phyloP scores from a whole-genome alignment of 2,888 invertebrate genomes.

The Frankliniella intonsa region DNA sequence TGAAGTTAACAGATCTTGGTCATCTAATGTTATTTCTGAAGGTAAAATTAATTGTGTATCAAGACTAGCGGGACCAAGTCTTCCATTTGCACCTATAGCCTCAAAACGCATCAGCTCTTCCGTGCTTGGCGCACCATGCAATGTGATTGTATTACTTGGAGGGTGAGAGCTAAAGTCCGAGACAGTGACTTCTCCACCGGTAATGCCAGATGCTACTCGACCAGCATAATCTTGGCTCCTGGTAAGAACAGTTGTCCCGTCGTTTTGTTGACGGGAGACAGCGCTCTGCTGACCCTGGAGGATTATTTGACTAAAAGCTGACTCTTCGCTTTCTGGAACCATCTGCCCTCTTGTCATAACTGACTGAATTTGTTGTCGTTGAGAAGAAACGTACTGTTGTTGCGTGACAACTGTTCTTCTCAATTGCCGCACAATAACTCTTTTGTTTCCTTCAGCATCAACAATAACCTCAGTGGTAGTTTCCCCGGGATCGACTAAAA shows the following conservation, averaged over 20 bases:
- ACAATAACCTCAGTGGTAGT: constrained; percentile 77
- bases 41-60: background rate
- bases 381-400: constrained; percentile 61
- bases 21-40: constrained; percentile 39
- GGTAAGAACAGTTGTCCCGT: constrained; percentile 59
- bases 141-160: constrained; percentile 54
- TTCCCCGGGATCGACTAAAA: constrained; percentile 75
- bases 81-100: constrained; percentile 45
- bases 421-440: constrained; percentile 71
- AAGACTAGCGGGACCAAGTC: constrained; percentile 37
- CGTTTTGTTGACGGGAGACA: constrained; percentile 54
- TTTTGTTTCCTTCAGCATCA: constrained; percentile 73
- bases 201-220: constrained; percentile 58
- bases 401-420: constrained; percentile 63
- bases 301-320: constrained; percentile 63
- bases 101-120: constrained; percentile 46
- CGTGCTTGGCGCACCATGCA: constrained; percentile 52
- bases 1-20: constrained; percentile 53
- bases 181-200: constrained; percentile 59
- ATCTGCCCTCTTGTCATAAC: constrained; percentile 52
- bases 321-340: constrained; percentile 45
- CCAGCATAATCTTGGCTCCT: constrained; percentile 62
- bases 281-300: constrained; percentile 61
- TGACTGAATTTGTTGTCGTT: constrained; percentile 52
- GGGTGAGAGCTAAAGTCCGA: constrained; percentile 64